A percentile compares a stretch with the other conserved stretches of the same genome.
Conservation (phyloP, 1,140 invertebrate species). For the Dryas iulia region DNA sequence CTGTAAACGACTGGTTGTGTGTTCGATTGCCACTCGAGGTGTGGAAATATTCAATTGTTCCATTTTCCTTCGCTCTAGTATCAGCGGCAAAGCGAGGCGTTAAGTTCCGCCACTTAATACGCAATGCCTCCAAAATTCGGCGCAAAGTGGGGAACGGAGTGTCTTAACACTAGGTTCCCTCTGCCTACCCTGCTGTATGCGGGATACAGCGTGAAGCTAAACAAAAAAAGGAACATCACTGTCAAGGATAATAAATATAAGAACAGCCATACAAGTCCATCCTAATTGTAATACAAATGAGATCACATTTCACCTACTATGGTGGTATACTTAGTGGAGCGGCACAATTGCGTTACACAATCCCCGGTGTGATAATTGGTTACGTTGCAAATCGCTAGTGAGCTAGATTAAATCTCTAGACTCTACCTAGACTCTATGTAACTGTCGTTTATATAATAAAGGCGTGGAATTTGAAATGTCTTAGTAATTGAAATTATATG, state of each 20-base stretch:
- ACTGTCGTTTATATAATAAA: neutral
- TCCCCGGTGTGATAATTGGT: slow-evolving; percentile 25
- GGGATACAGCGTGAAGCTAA: neutral
- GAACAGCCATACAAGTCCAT: neutral
- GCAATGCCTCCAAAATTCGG: too few species aligned
- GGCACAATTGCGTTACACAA: slow-evolving; percentile 18
- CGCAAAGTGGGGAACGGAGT: neutral
- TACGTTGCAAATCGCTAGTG: slow-evolving; percentile 26
- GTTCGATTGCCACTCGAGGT: too few species aligned
- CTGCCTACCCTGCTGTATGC: neutral
- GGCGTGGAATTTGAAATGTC: neutral
- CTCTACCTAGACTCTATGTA: neutral
- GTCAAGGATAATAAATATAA: too few species aligned
- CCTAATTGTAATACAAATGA: neutral
- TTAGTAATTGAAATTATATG: neutral
- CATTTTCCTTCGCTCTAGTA: too few species aligned
- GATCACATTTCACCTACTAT: neutral
- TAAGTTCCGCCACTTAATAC: too few species aligned
- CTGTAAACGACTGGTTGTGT: too few species aligned
- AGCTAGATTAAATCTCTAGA: slow-evolving; percentile 16
- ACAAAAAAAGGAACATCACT: neutral
- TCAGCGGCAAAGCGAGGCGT: too few species aligned
- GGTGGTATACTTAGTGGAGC: slow-evolving; percentile 11
- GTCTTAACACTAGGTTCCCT: neutral
- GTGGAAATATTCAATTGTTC: too few species aligned